Evolutionary conservation across 2,113 vertebrate species (phyloP).

Genomic region (Chaetorhynchus papuensis): DNA sequence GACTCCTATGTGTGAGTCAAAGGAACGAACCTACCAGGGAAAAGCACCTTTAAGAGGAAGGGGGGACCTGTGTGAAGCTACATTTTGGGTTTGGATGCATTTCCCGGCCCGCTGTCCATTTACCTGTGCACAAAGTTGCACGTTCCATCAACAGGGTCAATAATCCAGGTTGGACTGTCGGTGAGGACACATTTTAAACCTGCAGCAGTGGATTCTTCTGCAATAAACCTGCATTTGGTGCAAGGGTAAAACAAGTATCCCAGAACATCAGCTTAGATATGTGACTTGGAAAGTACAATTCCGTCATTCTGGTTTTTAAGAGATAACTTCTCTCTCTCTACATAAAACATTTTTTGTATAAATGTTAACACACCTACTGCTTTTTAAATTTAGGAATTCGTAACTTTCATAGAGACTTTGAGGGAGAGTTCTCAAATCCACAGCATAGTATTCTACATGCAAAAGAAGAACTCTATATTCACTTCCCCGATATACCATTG

Average conservation of each 20-base stretch:
- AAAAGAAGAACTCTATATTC: not conserved
- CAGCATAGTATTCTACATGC: not conserved
- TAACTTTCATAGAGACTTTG: not conserved
- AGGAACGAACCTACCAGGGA: not conserved
- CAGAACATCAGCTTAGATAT: not conserved
- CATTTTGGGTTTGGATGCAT: not conserved
- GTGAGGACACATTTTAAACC: constrained; percentile 83
- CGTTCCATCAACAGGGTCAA: constrained; percentile 88
- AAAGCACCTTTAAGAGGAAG: not conserved
- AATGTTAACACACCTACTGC: not conserved
- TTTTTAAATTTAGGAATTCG: not conserved
- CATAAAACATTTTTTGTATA: not conserved
- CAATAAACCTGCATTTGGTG: constrained; percentile 79
- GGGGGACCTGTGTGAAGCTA: not conserved
- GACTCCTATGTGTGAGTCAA: not conserved
- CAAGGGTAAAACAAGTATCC: not conserved
- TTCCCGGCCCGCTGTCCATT: not conserved
- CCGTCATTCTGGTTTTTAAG: not conserved
- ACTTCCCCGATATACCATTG: not conserved
- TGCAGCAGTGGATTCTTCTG: constrained; percentile 84
- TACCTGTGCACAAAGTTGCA: constrained; percentile 91
- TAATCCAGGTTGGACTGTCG: constrained; percentile 84
- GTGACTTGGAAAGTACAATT: not conserved
- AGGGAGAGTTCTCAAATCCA: not conserved
- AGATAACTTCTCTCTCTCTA: not conserved